Evolutionary conservation across 2,113 vertebrate genomes (phyloP).

Genomic region (Phycodurus eques): DNA sequence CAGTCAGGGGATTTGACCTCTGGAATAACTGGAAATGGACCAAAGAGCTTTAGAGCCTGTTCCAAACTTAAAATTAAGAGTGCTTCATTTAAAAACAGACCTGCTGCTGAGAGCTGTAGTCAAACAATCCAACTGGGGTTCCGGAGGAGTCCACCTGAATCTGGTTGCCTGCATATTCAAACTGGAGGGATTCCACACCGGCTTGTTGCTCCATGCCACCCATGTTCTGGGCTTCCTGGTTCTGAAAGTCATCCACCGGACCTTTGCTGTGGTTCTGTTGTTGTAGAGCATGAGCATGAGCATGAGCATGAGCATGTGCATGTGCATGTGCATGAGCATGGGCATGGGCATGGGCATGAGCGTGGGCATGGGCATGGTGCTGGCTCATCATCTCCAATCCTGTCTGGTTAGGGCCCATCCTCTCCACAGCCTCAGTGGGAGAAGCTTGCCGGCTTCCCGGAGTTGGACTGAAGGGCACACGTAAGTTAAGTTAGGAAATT

Average conservation of each 20-base stretch:
- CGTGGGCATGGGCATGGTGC: constrained; percentile 55
- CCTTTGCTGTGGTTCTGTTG: constrained; percentile 85
- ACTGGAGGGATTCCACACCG: constrained; percentile 92
- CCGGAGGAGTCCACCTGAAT: constrained; percentile 96
- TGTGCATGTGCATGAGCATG: constrained; percentile 56
- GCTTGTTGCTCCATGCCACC: constrained; percentile 95
- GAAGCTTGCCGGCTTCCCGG: constrained; percentile 95
- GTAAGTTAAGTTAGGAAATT: background rate
- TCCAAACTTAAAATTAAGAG: constrained; percentile 1
- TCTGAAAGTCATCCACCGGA: constrained; percentile 88
- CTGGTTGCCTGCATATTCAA: constrained; percentile 95
- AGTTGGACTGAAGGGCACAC: constrained; percentile 77
- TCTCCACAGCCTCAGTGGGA: constrained; percentile 92
- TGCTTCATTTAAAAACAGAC: constrained; percentile 63
- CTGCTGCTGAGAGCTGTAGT: constrained; percentile 98
- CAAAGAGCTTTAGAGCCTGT: constrained; percentile 11
- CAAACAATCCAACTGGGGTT: constrained; percentile 90
- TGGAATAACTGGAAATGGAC: constrained; percentile 84
- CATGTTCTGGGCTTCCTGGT: constrained; percentile 89
- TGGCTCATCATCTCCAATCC: constrained; percentile 86
- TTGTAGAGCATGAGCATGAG: constrained; percentile 27
- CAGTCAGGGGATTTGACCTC: constrained; percentile 87
- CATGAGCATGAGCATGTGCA: constrained; percentile 13
- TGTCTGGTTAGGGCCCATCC: constrained; percentile 84
- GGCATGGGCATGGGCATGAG: constrained; percentile 52